Conservation (phyloP, 2,888 invertebrate species). For the Pomacea canaliculata region DNA sequence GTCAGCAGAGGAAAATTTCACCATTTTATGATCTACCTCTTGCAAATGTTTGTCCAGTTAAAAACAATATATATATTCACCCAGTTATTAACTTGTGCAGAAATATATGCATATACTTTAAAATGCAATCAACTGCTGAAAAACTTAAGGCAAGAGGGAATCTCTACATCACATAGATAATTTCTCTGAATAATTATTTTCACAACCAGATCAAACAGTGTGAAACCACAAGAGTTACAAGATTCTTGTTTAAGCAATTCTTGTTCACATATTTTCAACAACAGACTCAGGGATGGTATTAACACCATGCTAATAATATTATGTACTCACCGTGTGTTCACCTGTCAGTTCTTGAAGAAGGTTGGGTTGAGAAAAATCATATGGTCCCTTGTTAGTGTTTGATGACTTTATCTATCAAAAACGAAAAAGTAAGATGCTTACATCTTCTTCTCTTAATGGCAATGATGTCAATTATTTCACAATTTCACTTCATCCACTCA, state of each 20-base stretch:
- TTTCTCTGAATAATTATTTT: background rate
- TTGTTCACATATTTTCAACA: background rate
- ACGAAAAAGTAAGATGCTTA: background rate
- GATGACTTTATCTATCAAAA: conserved; percentile 88
- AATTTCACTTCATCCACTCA: too few relatives aligned
- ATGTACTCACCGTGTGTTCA: conserved; percentile 80
- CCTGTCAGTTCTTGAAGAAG: conserved; percentile 87
- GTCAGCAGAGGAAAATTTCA: background rate
- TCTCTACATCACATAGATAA: background rate
- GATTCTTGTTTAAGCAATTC: too few relatives aligned
- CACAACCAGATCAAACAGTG: too few relatives aligned
- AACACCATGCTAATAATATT: too few relatives aligned
- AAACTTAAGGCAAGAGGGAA: background rate
- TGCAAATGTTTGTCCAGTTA: too few relatives aligned
- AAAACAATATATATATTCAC: too few relatives aligned
- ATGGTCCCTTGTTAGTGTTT: conserved; percentile 95
- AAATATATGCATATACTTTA: background rate
- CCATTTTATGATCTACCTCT: background rate
- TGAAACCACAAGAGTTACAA: too few relatives aligned
- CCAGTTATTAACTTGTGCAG: too few relatives aligned
- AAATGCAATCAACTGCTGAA: background rate
- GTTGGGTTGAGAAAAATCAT: conserved; percentile 92
- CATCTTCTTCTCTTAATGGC: too few relatives aligned
- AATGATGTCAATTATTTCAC: too few relatives aligned
- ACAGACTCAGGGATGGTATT: background rate